Base-by-base conservation (phyloP, 2,888 invertebrate genomes). In the Notocelia uddmanniana region DNA sequence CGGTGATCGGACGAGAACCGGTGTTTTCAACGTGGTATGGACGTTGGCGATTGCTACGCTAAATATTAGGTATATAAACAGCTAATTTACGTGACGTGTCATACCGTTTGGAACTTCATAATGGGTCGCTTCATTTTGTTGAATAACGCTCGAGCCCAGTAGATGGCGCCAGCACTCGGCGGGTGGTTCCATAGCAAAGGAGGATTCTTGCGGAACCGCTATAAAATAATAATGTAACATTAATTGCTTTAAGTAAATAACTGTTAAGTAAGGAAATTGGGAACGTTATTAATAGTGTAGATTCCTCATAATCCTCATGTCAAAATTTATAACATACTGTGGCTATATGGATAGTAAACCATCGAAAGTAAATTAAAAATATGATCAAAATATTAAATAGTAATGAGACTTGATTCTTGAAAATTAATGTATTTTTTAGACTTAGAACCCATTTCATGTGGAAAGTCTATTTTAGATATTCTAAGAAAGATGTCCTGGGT, bases 101-200 rank as follows among this genome's bases (percentile, higher is more conserved):
- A 74, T 82, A 97, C 96, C 81, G 96, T 95, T 85, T 97, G 96
- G 80, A 98, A 98, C 70, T 95, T 95, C 80, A 98, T 90, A 26
- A 98, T 96, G 0, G 98, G 96, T 75, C 95, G 95, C 85, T 97
- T 98, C 79, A 98, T 94, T 77, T 96, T 96, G 77, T 96, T 95
- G 81, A 97, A 97, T 19, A 98, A 91, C 68, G 97, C 95, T 57
- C 97, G 94, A 15, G 96, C 96, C 98, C 98, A 98, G 85, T 96
- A 97, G 75, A 98, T 97, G 19, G 97, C 95, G 10, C 98, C 98
- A 5, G 97, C 96, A n/a, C 96, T 95, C 0, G 97, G 96, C 0
- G 98, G 97, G 78, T 97, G 96, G 81, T 97, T 95, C 70, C 96
- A 95, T 26, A 97, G 94, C 41, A 97, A 85, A 0, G 97, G 96